These are phyloP conservation scores for Pentalonia nigronervosa DNA, from an alignment of 1,140 invertebrate species.

Conservation along the genomic window DNA sequence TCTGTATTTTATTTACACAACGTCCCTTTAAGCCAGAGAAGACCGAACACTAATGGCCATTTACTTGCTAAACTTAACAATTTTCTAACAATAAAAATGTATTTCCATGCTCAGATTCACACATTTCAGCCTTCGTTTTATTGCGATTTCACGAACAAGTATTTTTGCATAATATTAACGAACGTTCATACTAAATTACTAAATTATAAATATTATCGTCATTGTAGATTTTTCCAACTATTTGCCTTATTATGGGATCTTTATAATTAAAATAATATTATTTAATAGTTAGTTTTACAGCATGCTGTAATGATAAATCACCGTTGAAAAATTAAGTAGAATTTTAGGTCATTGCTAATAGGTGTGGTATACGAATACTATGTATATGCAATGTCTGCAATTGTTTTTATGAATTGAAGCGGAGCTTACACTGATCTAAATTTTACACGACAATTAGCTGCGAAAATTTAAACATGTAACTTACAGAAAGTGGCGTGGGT, in stretches of 20 bases:
- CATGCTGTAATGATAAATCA: background rate
- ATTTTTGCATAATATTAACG: slow-evolving; percentile 16
- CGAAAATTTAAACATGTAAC: background rate
- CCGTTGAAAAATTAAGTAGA: background rate
- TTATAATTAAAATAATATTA: background rate
- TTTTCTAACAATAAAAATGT: background rate
- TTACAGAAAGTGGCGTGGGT: too few relatives aligned
- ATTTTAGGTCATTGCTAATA: background rate
- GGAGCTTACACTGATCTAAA: background rate
- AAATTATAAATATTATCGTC: background rate
- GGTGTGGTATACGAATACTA: background rate
- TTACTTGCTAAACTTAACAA: background rate
- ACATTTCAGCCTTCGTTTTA: background rate
- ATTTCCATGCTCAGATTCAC: slow-evolving; percentile 7
- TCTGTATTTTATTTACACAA: background rate
- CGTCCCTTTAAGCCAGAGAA: background rate
- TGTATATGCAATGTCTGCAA: background rate
- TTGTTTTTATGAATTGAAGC: slow-evolving; percentile 8
- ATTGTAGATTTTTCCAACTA: background rate
- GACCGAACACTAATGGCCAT: background rate
- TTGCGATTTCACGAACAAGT: background rate
- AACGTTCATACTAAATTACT: background rate
- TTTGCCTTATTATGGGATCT: background rate
- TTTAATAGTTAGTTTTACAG: background rate
- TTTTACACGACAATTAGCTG: background rate